phyloP scores from a whole-genome alignment of 2,113 vertebrate genomes.

The Coracopsis vasa region DNA sequence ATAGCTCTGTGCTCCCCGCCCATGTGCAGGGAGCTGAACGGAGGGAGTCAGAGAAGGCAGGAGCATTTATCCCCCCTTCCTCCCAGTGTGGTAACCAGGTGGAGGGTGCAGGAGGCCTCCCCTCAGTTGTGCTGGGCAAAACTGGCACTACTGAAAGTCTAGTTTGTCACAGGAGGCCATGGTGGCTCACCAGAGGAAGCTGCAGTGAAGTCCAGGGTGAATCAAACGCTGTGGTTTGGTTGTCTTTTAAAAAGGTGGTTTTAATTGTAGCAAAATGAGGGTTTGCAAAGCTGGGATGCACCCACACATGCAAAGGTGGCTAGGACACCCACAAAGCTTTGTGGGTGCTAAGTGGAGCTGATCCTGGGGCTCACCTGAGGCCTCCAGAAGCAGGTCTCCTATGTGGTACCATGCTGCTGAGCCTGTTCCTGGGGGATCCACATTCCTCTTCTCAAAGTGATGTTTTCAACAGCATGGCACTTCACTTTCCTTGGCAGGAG shows the following conservation, averaged over 20 bases:
- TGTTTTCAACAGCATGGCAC: rapidly evolving
- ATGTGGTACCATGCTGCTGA: rapidly evolving
- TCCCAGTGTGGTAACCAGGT: too few relatives aligned
- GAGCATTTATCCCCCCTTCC: neutral
- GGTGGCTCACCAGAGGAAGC: neutral
- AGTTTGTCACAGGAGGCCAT: neutral
- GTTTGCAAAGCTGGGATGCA: neutral
- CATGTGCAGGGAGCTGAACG: rapidly evolving
- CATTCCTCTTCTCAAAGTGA: neutral
- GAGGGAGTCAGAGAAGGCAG: neutral
- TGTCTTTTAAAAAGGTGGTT: neutral
- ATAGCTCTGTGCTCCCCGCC: neutral
- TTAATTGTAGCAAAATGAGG: neutral
- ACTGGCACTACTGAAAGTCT: neutral
- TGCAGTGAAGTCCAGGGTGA: neutral
- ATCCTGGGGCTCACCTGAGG: neutral
- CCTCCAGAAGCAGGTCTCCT: neutral
- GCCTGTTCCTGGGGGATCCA: neutral
- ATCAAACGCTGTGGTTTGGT: neutral
- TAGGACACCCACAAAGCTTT: neutral
- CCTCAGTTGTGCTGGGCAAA: neutral
- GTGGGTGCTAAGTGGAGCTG: neutral
- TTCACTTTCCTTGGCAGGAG: rapidly evolving
- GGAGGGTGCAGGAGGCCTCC: neutral
- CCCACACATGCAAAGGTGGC: neutral